Conservation (phyloP, 2,113 vertebrate genomes). For the Tautogolabrus adspersus region DNA sequence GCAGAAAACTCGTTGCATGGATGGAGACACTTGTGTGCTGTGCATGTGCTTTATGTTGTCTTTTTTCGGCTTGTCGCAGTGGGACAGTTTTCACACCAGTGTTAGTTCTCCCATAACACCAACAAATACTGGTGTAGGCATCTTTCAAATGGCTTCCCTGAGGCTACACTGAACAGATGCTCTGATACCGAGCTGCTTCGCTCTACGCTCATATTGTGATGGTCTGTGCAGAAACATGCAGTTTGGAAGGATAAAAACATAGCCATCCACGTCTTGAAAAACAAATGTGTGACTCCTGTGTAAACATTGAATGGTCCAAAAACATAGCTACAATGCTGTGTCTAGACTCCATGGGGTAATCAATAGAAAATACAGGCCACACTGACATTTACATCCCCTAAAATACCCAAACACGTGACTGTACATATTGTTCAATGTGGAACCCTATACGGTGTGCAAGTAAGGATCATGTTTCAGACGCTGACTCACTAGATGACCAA, state of each 20-base stretch:
- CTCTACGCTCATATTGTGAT: conserved; percentile 31
- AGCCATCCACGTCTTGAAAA: neutral
- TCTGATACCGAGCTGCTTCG: conserved; percentile 40
- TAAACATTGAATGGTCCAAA: neutral
- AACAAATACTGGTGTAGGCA: conserved; percentile 53
- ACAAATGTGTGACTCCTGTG: neutral
- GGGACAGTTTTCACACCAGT: conserved; percentile 20
- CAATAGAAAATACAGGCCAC: conserved; percentile 1
- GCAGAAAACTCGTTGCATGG: neutral
- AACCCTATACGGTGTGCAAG: neutral
- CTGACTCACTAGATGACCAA: too few species aligned
- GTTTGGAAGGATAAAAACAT: conserved; percentile 3
- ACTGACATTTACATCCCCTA: conserved; percentile 1
- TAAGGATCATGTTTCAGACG: too few species aligned
- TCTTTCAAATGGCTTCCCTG: conserved; percentile 62
- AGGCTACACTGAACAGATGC: conserved; percentile 58
- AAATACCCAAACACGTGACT: neutral
- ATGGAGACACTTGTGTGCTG: neutral
- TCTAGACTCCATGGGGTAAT: neutral
- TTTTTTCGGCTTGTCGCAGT: conserved; percentile 8
- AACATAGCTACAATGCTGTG: neutral
- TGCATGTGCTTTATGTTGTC: neutral
- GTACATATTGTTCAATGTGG: neutral
- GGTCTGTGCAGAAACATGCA: conserved; percentile 31
- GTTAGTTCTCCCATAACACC: conserved; percentile 18